A percentile compares a stretch with the other conserved stretches of the same genome.
Conservation (phyloP, 2,113 vertebrate genomes). For the Mionectes macconnelli region DNA sequence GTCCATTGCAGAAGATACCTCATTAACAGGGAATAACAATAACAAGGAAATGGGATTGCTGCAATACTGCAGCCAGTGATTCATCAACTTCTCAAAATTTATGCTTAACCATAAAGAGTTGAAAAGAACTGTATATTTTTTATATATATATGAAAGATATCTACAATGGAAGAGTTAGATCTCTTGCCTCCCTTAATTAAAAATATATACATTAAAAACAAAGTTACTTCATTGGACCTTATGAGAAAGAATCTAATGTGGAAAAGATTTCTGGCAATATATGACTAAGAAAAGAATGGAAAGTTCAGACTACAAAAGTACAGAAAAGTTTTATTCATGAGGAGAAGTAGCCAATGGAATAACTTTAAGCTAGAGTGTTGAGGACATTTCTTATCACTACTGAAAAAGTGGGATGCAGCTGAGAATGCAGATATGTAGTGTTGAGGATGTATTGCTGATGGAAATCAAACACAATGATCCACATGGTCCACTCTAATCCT, state of each 20-base stretch:
- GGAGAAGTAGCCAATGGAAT: not conserved
- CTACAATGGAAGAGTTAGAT: not conserved
- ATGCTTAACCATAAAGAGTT: not conserved
- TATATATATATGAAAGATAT: not conserved
- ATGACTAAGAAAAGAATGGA: not conserved
- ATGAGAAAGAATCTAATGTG: not conserved
- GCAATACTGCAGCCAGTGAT: not conserved
- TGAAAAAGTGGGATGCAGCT: not conserved
- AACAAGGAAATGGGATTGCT: not conserved
- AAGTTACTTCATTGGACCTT: not conserved
- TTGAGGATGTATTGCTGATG: not conserved
- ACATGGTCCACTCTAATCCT: not conserved
- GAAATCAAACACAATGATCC: not conserved
- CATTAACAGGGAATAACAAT: not conserved
- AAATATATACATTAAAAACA: not conserved
- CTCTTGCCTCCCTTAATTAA: not conserved
- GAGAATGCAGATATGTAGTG: not conserved
- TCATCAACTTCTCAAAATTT: not conserved
- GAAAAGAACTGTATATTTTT: not conserved
- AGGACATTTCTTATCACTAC: not conserved
- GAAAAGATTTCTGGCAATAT: not conserved
- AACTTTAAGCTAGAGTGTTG: not conserved
- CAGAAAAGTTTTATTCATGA: not conserved
- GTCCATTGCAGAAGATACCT: not conserved
- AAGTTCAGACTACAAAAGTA: not conserved